These are phyloP conservation scores for Cichlasoma orientale DNA, from an alignment of 2,797 vertebrate species.

Conservation along the genomic window DNA sequence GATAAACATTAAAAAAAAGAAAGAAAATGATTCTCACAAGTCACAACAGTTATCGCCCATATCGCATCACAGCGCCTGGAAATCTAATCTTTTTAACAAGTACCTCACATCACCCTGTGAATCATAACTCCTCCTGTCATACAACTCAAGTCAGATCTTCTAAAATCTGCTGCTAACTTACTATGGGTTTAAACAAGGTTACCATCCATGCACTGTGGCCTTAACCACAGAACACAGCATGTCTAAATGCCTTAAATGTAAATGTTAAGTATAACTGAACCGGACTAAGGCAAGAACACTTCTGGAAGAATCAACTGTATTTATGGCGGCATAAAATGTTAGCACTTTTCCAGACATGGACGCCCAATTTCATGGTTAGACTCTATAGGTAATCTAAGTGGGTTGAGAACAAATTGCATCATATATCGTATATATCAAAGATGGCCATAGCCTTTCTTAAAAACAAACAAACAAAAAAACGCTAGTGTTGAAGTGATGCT, in stretches of 20 bases:
- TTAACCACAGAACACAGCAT: background rate
- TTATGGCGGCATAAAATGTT: background rate
- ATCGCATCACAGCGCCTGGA: background rate
- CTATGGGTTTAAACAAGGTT: background rate
- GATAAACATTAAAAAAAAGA: conserved; percentile 12
- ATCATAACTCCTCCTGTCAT: background rate
- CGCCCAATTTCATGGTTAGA: background rate
- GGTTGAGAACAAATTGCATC: background rate
- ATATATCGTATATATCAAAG: background rate
- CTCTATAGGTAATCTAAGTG: background rate
- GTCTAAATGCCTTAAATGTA: background rate
- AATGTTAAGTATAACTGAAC: background rate
- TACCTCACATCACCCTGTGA: background rate
- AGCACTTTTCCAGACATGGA: background rate
- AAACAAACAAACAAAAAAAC: background rate
- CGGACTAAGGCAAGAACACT: background rate
- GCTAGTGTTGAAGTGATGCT: background rate
- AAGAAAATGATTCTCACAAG: background rate
- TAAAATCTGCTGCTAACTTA: background rate
- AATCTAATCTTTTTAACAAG: conserved; percentile 8
- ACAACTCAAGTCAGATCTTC: background rate
- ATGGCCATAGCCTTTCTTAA: background rate
- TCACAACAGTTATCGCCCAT: background rate
- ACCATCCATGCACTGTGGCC: background rate
- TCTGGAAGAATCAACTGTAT: background rate